Base-by-base conservation (phyloP, 1,140 invertebrate genomes). In the Leptonema lineaticorne region DNA sequence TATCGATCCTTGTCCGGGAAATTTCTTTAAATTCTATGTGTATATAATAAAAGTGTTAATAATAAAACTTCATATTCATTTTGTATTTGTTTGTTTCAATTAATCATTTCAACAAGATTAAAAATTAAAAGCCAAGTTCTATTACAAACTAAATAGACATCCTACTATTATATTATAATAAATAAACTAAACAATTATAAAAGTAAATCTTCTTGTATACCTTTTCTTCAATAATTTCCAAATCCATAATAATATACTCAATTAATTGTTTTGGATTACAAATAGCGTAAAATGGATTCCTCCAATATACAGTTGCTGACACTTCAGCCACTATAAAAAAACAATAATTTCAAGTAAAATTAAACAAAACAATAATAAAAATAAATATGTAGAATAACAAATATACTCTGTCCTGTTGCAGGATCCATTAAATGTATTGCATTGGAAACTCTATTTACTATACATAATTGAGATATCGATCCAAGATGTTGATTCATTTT, bases 161-260 rank as follows among this genome's bases (percentile, higher is more conserved):
- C n/a, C n/a, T n/a, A n/a, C n/a, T n/a, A n/a, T n/a, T n/a, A n/a
- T n/a, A n/a, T n/a, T n/a, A n/a, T n/a, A n/a, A n/a, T n/a, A n/a
- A n/a, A n/a, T n/a, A n/a, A n/a, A n/a, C n/a, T n/a, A n/a, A n/a
- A n/a, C n/a, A n/a, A n/a, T n/a, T n/a, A n/a, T n/a, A n/a, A n/a
- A n/a, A n/a, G n/a, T 11, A 33, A 6, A 33, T 5, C 30, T 11
- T 33, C 30, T 11, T 64, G 45, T 78, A 75, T 77, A 82, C 80
- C 78, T 91, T 89, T 33, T 92, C 87, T 70, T 84, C 82, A 2
- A 97, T 89, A 37, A 89, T 81, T 75, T 98, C 95, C 69, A 97
- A 89, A 76, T 99, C 92, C 91, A 99, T 97, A 0, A 99, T 93
- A 74, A 93, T 88, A 76, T 93, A 99, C 79, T 99, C 94, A 1